These are phyloP conservation scores for Apocrypta bakeri DNA, from an alignment of 1,140 invertebrate genomes.

Conservation along the genomic window DNA sequence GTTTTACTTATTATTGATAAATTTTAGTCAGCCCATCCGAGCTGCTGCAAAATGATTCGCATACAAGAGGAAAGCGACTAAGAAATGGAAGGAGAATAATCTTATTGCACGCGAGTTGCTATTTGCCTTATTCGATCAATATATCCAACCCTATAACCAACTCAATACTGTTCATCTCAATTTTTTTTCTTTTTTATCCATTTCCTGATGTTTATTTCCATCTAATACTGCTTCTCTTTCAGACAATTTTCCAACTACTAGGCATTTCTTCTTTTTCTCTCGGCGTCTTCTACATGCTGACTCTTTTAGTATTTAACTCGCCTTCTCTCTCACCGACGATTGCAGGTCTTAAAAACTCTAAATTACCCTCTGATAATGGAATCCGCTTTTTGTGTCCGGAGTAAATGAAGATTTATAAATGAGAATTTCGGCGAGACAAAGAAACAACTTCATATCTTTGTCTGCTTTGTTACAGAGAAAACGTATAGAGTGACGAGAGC, in stretches of 20 bases:
- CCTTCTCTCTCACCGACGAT: not conserved
- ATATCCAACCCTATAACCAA: constrained; percentile 33
- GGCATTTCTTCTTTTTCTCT: not conserved
- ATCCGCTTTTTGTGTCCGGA: not conserved
- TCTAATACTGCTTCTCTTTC: not conserved
- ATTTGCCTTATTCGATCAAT: constrained; percentile 56
- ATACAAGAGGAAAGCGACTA: not conserved
- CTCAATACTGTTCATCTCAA: not conserved
- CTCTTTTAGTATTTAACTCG: not conserved
- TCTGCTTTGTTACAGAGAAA: too few species aligned
- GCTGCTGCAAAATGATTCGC: too few species aligned
- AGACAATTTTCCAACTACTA: not conserved
- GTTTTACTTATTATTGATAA: too few species aligned
- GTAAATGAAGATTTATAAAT: not conserved
- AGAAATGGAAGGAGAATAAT: constrained; percentile 8
- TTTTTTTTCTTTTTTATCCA: not conserved
- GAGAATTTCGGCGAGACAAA: not conserved
- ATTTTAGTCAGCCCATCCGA: too few species aligned
- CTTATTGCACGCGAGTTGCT: constrained; percentile 54
- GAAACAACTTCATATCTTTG: not conserved
- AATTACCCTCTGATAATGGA: not conserved
- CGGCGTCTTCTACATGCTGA: not conserved
- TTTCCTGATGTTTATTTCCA: not conserved
- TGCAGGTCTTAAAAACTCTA: not conserved
- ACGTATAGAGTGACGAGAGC: too few species aligned